Base-by-base conservation (phyloP, 2,888 invertebrate genomes). In the Arrhopalites spinosus region DNA sequence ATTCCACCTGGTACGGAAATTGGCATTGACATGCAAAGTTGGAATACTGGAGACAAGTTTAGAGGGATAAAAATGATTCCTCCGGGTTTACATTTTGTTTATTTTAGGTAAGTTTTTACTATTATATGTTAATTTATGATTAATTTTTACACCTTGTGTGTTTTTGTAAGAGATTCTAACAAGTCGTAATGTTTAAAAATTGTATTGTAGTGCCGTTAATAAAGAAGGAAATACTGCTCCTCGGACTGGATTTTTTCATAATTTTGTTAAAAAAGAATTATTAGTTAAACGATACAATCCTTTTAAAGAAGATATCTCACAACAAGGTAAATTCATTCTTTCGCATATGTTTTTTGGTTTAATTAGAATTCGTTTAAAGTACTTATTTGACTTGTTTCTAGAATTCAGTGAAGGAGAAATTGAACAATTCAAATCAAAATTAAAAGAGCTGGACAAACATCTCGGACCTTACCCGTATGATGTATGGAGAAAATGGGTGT, bases 41-140 rank as follows among this genome's bases (percentile, higher is more conserved):
- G 97, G 93, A 92, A 91, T 79, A 93, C 94, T 0, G 96, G 93
- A 1, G 92, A 93, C 75, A 93, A 93, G 84, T 99, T 99, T 86
- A 89, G 91, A 83, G 99, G 98, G 0, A 90, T 99, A 36, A 99
- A 99, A 88, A 97, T 99, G 97, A 98, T 99, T 83, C 98, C 98
- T 0, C 95, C 64, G n/a, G 64, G 64, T 3, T n/a, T 64, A n/a
- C 64, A 64, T 64, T 69, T 93, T 84, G 88, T 99, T 20, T 95
- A 95, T 87, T 96, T 93, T 85, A 93, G 93, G 88, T 90, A 89
- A 79, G 88, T 89, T 11, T 7, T 23, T 63, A 2, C 13, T 74
- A 47, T 2, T 20, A 66, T 45, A 23, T 1, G 15, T 20, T 27
- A n/a, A n/a, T 13, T n/a, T 64, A 64, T n/a, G 17, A 7, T 30